A percentile compares a stretch with the other conserved stretches of the same genome.
These are phyloP conservation scores for Gasterosteus aculeatus DNA, from an alignment of 2,113 vertebrate genomes.

Conservation along the genomic window DNA sequence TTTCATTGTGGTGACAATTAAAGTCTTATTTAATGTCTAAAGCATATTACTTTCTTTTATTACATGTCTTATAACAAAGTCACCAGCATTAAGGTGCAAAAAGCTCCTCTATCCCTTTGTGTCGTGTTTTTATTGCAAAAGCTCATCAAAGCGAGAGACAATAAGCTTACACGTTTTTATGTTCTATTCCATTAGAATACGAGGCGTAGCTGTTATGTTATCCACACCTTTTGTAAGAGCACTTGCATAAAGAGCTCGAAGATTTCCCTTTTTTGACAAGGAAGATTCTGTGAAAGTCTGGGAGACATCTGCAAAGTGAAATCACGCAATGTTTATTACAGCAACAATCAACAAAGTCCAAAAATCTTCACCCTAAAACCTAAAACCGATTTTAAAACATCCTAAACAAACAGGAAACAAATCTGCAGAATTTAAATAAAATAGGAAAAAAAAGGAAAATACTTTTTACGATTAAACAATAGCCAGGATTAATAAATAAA, in stretches of 20 bases:
- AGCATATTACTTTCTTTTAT: constrained; percentile 84
- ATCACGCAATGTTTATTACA: not conserved
- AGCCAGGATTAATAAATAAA: not conserved
- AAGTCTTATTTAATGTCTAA: constrained; percentile 86
- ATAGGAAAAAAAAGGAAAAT: not conserved
- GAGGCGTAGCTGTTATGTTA: not conserved
- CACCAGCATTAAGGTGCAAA: constrained; percentile 73
- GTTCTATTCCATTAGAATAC: not conserved
- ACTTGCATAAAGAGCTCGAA: not conserved
- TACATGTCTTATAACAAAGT: constrained; percentile 79
- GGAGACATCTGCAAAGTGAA: not conserved
- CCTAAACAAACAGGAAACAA: not conserved
- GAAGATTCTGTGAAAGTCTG: not conserved
- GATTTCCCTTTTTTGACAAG: not conserved
- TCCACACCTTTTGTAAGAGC: not conserved
- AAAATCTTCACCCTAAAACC: not conserved
- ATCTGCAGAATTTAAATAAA: not conserved
- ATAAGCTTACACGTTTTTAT: not conserved
- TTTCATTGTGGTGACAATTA: constrained; percentile 79
- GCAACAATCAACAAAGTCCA: not conserved
- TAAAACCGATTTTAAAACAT: not conserved
- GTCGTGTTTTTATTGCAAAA: constrained; percentile 79
- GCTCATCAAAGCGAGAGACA: constrained; percentile 72
- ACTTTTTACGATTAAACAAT: not conserved
- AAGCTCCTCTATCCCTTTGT: constrained; percentile 67